Percentiles rank a stretch among this genome's conserved stretches.
These are phyloP conservation scores for Cyrtodaria siliqua DNA, from an alignment of 2,888 invertebrate genomes.

Conservation along the genomic window DNA sequence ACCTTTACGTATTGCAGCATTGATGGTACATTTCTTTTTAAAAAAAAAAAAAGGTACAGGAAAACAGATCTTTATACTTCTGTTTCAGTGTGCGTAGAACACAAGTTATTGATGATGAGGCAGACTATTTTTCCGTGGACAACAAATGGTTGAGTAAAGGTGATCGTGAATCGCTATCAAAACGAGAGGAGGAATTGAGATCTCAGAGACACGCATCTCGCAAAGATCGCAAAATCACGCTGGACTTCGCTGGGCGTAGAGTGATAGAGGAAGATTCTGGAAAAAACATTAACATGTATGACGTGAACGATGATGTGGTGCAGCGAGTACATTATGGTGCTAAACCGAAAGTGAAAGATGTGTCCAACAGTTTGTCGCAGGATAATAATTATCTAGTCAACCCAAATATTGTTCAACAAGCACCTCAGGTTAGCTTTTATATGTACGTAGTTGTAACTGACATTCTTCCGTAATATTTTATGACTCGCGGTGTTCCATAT, in stretches of 20 bases:
- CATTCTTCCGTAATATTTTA: no score
- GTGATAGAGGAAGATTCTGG: conserved; percentile 86
- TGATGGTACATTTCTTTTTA: no score
- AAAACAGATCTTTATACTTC: conserved; percentile 89
- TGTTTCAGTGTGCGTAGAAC: conserved; percentile 89
- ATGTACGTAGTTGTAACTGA: no score
- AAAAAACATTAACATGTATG: conserved; percentile 79
- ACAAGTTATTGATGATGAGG: conserved; percentile 96
- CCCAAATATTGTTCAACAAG: conserved; percentile 71
- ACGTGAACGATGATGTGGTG: conserved; percentile 85
- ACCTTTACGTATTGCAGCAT: no score
- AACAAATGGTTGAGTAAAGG: conserved; percentile 93
- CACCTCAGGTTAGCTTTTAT: conserved; percentile 77
- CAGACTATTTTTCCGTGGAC: conserved; percentile 93
- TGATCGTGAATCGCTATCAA: conserved; percentile 90
- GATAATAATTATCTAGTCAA: conserved; percentile 71
- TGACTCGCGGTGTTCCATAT: no score
- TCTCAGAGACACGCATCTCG: conserved; percentile 91
- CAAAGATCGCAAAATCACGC: conserved; percentile 90
- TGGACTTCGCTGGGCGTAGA: conserved; percentile 90
- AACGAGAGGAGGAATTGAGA: conserved; percentile 90
- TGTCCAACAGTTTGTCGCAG: no score
- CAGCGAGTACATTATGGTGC: conserved; percentile 81
- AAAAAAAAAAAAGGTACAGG: no score
- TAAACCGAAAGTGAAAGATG: conserved; percentile 87